Percentiles rank a stretch among this genome's conserved stretches.
Conservation (phyloP, 2,113 vertebrate species). For the Gnathonemus longibarbis region DNA sequence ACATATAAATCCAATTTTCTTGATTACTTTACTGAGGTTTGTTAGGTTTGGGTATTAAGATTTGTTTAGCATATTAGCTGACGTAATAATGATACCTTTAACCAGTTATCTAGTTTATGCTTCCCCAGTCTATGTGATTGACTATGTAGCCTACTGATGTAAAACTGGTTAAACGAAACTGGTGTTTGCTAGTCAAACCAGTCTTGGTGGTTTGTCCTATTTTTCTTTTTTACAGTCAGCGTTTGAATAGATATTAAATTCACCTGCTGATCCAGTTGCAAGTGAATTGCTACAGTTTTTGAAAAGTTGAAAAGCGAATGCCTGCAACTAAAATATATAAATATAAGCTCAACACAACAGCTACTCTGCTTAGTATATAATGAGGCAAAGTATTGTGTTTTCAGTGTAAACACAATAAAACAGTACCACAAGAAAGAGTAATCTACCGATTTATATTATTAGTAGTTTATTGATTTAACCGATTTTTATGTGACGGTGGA, state of each 20-base stretch:
- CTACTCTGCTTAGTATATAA: background rate
- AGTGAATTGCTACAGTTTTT: background rate
- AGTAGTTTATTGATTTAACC: background rate
- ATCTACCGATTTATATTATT: background rate
- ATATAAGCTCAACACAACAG: background rate
- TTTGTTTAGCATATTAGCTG: background rate
- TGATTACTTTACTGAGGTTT: background rate
- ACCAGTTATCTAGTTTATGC: background rate
- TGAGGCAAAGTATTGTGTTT: background rate
- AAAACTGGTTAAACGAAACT: background rate
- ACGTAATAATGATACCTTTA: background rate
- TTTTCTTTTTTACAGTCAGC: background rate
- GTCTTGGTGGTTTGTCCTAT: background rate
- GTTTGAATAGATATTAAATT: background rate
- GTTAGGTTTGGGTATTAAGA: background rate
- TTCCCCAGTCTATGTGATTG: background rate
- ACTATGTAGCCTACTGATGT: background rate
- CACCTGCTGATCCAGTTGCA: background rate
- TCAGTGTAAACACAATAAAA: background rate
- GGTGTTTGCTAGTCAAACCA: background rate
- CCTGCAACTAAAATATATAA: background rate
- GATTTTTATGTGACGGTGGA: background rate
- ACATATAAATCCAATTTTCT: no score
- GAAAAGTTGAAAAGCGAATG: background rate
- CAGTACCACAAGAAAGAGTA: background rate